A percentile compares a stretch with the other conserved stretches of the same genome.
Evolutionary conservation across 2,113 vertebrate species (phyloP).

Genomic region (Fukomys damarensis): DNA sequence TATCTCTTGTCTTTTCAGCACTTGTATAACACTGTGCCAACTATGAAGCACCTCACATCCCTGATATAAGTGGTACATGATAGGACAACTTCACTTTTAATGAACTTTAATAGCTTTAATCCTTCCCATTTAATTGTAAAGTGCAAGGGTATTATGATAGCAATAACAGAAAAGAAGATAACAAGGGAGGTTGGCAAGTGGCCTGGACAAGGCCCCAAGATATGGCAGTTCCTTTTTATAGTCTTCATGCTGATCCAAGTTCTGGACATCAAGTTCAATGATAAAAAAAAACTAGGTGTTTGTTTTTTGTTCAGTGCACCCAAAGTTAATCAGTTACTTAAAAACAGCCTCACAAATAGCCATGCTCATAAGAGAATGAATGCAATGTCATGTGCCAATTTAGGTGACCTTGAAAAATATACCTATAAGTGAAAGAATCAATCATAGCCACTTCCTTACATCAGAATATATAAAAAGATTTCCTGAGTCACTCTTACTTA

Average conservation of each 20-base stretch:
- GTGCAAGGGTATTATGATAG: neutral
- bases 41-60: neutral
- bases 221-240: neutral
- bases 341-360: slow-evolving; percentile 41
- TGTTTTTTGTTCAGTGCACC: neutral
- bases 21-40: slow-evolving; percentile 9
- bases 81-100: neutral
- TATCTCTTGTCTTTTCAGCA: neutral
- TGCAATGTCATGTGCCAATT: neutral
- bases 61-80: neutral
- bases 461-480: neutral
- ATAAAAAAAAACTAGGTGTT: slow-evolving; percentile 46
- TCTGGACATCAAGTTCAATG: neutral
- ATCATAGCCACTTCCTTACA: neutral
- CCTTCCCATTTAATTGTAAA: slow-evolving; percentile 30
- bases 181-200: neutral
- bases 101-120: neutral
- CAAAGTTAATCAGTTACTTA: slow-evolving; percentile 10
- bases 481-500: neutral
- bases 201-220: neutral
- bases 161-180: neutral
- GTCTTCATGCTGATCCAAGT: neutral
- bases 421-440: neutral
- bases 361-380: neutral
- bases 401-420: slow-evolving; percentile 19